Evolutionary conservation across 2,113 vertebrate genomes (phyloP).

Genomic region (Corythaixoides concolor): DNA sequence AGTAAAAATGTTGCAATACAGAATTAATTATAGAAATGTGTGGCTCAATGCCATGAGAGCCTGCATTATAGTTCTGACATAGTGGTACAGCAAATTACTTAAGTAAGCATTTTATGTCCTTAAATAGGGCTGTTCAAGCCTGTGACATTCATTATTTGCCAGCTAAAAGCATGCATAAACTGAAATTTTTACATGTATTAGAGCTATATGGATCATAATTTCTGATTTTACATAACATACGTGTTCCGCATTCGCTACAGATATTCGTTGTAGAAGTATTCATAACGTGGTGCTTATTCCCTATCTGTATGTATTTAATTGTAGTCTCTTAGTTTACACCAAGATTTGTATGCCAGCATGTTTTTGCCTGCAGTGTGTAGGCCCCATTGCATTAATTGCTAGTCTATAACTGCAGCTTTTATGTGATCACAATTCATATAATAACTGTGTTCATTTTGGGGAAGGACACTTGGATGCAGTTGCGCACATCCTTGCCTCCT

Average conservation of each 20-base stretch:
- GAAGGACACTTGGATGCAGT: not conserved
- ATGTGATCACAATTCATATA: not conserved
- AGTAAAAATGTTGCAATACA: not conserved
- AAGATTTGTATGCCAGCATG: rapidly evolving
- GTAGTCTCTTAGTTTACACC: not conserved
- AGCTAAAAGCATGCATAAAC: not conserved
- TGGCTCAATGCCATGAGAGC: not conserved
- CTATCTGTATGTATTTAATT: not conserved
- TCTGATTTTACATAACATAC: not conserved
- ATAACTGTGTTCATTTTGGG: not conserved
- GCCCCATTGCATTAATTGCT: not conserved
- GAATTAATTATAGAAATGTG: not conserved
- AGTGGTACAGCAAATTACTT: not conserved
- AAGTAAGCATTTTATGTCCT: not conserved
- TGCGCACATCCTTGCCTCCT: not conserved
- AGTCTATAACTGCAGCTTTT: not conserved
- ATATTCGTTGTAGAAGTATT: not conserved
- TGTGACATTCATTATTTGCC: not conserved
- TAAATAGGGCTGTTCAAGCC: not conserved
- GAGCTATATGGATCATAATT: not conserved
- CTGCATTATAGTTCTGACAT: not conserved
- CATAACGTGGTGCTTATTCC: not conserved
- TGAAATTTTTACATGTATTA: not conserved
- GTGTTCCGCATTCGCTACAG: not conserved
- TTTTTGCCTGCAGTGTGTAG: not conserved